Evolutionary conservation across 2,113 vertebrate species (phyloP), one percentile per base, ranked within the genome.

Genomic region (Lipophrys pholis): DNA sequence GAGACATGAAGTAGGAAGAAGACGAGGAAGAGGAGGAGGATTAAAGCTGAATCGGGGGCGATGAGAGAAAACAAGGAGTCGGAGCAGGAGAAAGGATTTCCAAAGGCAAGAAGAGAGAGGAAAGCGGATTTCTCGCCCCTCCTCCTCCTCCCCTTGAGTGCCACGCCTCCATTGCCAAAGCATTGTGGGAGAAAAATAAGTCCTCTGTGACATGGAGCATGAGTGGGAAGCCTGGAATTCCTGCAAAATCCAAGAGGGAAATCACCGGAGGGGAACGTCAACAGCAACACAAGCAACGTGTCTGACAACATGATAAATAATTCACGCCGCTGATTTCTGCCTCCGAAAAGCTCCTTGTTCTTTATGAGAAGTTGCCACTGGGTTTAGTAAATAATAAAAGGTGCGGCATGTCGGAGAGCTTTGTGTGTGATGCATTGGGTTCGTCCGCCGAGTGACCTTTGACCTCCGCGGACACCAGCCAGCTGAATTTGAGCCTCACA

Each of bases 211-310:
- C 55, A 35, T 8, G 7, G 11, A 50, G 68, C 12, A 3, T 61
- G 59, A 42, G 76, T 80, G 85, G 80, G 67, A 83, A 78, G 60
- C 66, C 16, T 49, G 46, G 6, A 60, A 82, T 87, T 84, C 72
- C 69, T 43, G 2, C 11, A 12, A 36, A 54, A 71, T 39, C 51
- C 16, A 1, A 48, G 55, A 65, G 45, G 59, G 45, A 42, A 43
- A 45, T 11, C 6, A 35, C 16, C 1, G 30, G 36, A 35, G n/a
- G 52, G 52, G 36, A 12, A 35, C 41, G 6, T 30, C 2, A 30
- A 30, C 21, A 30, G 21, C 21, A 30, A 30, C 41, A 8, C 41
- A 42, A 7, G 41, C 41, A 42, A 4, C 3, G 41, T 42, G 41
- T 42, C 41, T 8, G 21, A 30, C 21, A 30, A 30, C 21, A 30